Base-by-base conservation (phyloP, 2,113 vertebrate genomes). In the Neolamprologus devosi region DNA sequence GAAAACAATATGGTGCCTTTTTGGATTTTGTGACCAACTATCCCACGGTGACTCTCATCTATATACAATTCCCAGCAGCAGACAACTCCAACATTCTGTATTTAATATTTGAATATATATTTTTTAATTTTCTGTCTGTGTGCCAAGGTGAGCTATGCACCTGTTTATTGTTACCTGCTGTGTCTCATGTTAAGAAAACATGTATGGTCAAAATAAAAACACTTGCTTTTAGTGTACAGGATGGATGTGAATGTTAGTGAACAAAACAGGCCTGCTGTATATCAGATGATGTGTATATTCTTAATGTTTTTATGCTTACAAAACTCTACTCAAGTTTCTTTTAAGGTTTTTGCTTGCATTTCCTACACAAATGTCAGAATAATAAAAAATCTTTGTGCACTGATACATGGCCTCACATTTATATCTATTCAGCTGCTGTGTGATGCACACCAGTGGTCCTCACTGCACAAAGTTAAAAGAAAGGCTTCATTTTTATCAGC, bases 331-430 rank as follows among this genome's bases (percentile, higher is more conserved):
- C 9, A 26, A 75, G 70, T 75, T 75, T 58, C 11, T 37, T 78
- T 75, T 23, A 80, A 19, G 6, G 83, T 47, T 21, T 33, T 45
- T 79, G 10, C 33, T 86, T 87, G 80, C 28, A 78, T 91, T 57
- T 58, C 30, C 26, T n/a, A 9, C 17, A 80, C 78, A 82, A 37
- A 83, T 82, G 8, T 88, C 14, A 88, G 49, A 91, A 93, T 86
- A 68, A 80, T n/a, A 65, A 35, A 94, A 89, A 49, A 30, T 40
- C 42, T 94, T 93, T 95, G 83, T 89, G 54, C 57, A 91, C 58
- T 2, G 53, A 45, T 4, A 51, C 6, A 3, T 45, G 26, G 16
- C 63, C 28, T 58, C 23, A 47, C 9, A 19, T 47, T 11, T 73
- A 5, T 75, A 47, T 73, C 40, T 23, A 47, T 73, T 42, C 40